Base-by-base conservation (phyloP, 2,113 vertebrate genomes). In the Rhinolophus ferrumequinum region DNA sequence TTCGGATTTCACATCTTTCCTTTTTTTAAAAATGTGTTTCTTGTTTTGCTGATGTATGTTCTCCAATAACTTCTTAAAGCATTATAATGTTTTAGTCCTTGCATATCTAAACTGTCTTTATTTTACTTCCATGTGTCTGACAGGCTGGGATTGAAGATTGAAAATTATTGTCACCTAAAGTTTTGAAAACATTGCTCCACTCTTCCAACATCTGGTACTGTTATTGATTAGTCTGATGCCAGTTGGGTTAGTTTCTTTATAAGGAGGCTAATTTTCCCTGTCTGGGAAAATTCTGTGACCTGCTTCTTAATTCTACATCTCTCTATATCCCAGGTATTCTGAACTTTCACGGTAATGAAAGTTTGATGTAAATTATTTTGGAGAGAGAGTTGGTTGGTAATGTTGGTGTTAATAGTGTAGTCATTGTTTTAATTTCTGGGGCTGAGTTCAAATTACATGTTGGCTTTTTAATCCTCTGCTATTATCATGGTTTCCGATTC, bases 21-120 rank as follows among this genome's bases (percentile, higher is more conserved):
- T 67, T 70, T 64, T 96, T 70, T 47, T 19, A 41, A 62, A 62
- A 62, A 44, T 73, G 87, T 90, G 73, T 83, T 95, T 79, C 16
- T 86, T 96, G 35, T 66, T 88, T 85, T 66, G 56, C 90, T 83
- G 72, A 77, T 3, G 15, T 16, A 56, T 70, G n/a, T 28, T 94
- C 93, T 93, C 64, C 41, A 47, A 79, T 84, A 92, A 92, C 14
- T 81, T 82, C 87, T 18, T 88, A 88, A 96, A 94, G 56, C 22
- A 86, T 26, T 67, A 33, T 35, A 54, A 64, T 67, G 28, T 77
- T 94, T 94, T 83, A 92, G n/a, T 60, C 58, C 35, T 82, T 93
- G 19, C 7, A 44, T 38, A 7, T 95, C 77, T 96, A 67, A 88
- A 81, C 50, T 94, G 47, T 88, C 70, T 88, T 84, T 66, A 88